Base-by-base conservation (phyloP, 2,888 invertebrate genomes). In the Pristionchus fissidentatus region DNA sequence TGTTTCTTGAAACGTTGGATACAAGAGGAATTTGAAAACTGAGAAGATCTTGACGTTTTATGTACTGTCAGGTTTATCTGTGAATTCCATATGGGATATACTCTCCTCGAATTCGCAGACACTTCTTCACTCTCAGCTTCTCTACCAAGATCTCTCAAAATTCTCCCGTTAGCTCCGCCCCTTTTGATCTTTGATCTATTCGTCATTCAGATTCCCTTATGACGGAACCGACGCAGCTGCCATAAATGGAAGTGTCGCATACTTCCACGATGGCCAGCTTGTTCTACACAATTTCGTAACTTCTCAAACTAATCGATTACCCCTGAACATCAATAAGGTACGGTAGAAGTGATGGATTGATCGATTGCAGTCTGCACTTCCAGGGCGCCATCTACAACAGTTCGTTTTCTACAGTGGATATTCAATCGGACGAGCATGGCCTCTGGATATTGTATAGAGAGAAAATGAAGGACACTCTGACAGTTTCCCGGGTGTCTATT, bases 371-470 rank as follows among this genome's bases (percentile, higher is more conserved):
- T n/a, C 22, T 41, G n/a, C 13, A 10, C 26, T 41, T 85, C 46
- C 55, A 88, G 87, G 80, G 84, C 0, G 84, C 88, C 2, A 80
- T 88, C 60, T 87, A 87, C 84, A 83, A 81, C 8, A 83, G 83
- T 32, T 89, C 89, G 7, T 81, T 35, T 7, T 89, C 89, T 92
- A 95, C 95, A 93, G 95, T 97, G 91, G 98, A 98, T 93, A 95
- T 98, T 90, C 96, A 96, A 90, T 95, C 96, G 0, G 98, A 98
- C 92, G 97, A 98, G 92, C 97, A 97, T 92, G 98, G 97, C 80
- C 94, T 98, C n/a, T 98, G 98, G 98, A 95, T 95, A 5, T 96
- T 98, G 87, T 98, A 97, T 49, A 62, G 86, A 52, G 55, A 83
- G 49, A 73, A 52, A 22, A 85, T 75, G 41, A 84, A 85, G 55